Percentiles rank a stretch among this genome's conserved stretches.
phyloP scores from a whole-genome alignment of 2,797 vertebrate species.

The Chelmon rostratus region DNA sequence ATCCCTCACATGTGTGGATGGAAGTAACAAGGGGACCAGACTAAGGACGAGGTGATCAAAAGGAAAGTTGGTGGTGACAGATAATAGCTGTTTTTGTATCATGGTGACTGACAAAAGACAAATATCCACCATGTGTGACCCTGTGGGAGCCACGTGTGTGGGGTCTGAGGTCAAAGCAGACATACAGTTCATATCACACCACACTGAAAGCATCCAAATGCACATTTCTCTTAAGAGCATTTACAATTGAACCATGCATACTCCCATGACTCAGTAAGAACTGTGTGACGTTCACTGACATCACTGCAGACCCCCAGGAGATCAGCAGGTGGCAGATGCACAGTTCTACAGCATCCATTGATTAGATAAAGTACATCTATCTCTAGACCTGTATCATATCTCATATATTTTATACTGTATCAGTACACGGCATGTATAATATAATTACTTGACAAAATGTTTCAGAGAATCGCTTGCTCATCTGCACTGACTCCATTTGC shows the following conservation, averaged over 20 bases:
- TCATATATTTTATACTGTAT: not conserved
- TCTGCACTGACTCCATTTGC: constrained; percentile 36
- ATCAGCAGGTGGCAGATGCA: not conserved
- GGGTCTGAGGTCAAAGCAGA: not conserved
- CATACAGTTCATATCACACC: not conserved
- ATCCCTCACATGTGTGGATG: not conserved
- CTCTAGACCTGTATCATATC: not conserved
- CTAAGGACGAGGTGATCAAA: constrained; percentile 6
- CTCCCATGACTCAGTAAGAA: constrained; percentile 3
- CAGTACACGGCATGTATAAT: not conserved
- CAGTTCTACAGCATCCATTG: not conserved
- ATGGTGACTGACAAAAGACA: not conserved
- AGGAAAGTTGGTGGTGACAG: not conserved
- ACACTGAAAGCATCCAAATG: not conserved
- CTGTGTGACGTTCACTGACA: not conserved
- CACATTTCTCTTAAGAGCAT: constrained; percentile 26
- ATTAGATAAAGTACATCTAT: not conserved
- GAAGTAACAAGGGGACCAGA: not conserved
- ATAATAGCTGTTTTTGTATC: not conserved
- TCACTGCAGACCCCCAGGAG: constrained; percentile 4
- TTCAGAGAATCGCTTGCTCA: constrained; percentile 3
- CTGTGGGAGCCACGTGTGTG: not conserved
- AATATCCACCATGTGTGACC: constrained; percentile 9
- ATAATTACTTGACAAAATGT: constrained; percentile 10
- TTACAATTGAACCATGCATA: constrained; percentile 14